These are phyloP conservation scores for Exephanes ischioxanthus DNA, from an alignment of 2,888 invertebrate species.

Conservation along the genomic window DNA sequence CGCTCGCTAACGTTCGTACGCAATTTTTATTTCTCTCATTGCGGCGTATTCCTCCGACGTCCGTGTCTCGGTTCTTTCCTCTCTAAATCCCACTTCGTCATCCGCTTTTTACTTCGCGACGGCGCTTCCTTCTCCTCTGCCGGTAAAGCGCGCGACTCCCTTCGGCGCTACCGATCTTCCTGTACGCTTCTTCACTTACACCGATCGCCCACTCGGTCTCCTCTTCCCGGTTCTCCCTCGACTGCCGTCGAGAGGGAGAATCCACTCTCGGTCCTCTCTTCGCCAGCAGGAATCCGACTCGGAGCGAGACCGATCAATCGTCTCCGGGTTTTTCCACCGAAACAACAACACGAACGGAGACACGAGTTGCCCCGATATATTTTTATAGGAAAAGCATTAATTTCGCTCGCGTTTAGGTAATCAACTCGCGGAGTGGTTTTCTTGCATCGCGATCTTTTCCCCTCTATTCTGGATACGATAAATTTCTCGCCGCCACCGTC, in stretches of 20 bases:
- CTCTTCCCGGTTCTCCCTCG: neutral
- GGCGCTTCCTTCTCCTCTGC: constrained; percentile 55
- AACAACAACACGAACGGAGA: neutral
- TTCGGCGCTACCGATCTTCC: constrained; percentile 30
- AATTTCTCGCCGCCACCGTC: constrained; percentile 4
- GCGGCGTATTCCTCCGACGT: constrained; percentile 24
- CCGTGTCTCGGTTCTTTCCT: constrained; percentile 3
- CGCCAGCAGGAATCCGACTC: constrained; percentile 6
- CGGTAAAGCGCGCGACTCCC: constrained; percentile 48
- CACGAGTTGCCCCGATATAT: constrained; percentile 1
- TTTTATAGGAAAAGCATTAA: constrained; percentile 42
- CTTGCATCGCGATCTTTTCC: neutral
- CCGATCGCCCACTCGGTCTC: neutral
- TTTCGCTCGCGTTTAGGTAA: constrained; percentile 27
- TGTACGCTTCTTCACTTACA: constrained; percentile 5
- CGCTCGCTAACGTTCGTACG: constrained; percentile 34
- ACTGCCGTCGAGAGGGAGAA: neutral
- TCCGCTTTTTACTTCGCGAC: constrained; percentile 24
- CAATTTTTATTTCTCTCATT: constrained; percentile 52
- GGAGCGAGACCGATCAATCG: constrained; percentile 21
- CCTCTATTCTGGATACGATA: constrained; percentile 4
- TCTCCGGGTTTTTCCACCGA: constrained; percentile 30
- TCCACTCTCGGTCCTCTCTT: constrained; percentile 40
- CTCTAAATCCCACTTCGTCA: constrained; percentile 27
- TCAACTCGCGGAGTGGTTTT: constrained; percentile 12